Base-by-base conservation (phyloP, 2,888 invertebrate species). In the Lithodes maja region DNA sequence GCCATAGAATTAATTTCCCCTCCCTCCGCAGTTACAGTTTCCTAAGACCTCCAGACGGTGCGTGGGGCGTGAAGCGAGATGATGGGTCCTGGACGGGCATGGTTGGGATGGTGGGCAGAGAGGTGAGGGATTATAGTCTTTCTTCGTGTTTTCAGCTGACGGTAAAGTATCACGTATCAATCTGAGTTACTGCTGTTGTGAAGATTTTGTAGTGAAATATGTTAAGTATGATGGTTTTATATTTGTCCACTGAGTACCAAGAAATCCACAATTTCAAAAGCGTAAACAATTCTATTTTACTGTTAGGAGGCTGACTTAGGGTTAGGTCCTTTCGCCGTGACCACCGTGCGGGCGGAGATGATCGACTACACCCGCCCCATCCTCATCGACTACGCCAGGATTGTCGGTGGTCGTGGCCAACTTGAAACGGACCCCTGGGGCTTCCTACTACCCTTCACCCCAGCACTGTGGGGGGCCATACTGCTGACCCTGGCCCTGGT, bases 361-460 rank as follows among this genome's bases (percentile, higher is more conserved):
- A 79, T 81, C 9, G 86, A 86, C 80, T 86, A 71, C 80, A 80
- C 86, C 12, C 33, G 33, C 2, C 53, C 80, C 49, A 61, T 86
- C 15, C 2, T 71, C 9, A 55, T 86, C 2, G 80, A 77, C 12
- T 71, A 77, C 49, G 71, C 54, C 1, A 80, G 71, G 15, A 17
- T 86, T 33, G 3, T 86, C n/a, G 69, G 52, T 0, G 74, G 74
- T 12, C n/a, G 74, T 2, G 80, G 80, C 1, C 17, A 71, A 3
- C 68, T 80, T 5, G 86, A 86, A 52, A 80, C 54, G 53, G 74
- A 86, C 49, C 80, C 86, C 5, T 86, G 79, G 79, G 69, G 80
- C 53, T 86, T 86, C 80, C 80, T 86, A 61, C 49, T 86, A 55
- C 80, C 86, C 49, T 80, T 86, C 78, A 68, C 79, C 5, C 86